These are phyloP conservation scores for Helicoverpa assulta DNA, from an alignment of 2,888 invertebrate species.

Conservation along the genomic window DNA sequence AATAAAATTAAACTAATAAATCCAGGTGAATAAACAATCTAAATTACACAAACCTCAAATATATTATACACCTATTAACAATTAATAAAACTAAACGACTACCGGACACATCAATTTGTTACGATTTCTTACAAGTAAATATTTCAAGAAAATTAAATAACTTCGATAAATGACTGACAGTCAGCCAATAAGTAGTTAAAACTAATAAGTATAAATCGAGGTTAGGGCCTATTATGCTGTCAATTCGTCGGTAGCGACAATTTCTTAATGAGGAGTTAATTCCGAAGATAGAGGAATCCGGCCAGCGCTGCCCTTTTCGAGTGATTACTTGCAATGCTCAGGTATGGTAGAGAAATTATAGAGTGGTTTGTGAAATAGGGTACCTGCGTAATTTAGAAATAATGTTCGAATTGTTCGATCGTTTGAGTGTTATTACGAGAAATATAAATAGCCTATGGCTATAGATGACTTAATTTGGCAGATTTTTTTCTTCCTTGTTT, in stretches of 20 bases:
- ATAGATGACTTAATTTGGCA: too few relatives aligned
- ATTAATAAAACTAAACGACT: slow-evolving; percentile 39
- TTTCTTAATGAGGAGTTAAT: slow-evolving; percentile 65
- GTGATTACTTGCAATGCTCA: slow-evolving; percentile 42
- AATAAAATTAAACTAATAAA: slow-evolving; percentile 14
- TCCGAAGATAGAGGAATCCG: slow-evolving; percentile 57
- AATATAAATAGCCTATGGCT: too few relatives aligned
- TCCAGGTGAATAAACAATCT: background rate
- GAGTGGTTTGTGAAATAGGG: slow-evolving; percentile 26
- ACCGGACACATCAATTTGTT: slow-evolving; percentile 34
- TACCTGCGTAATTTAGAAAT: slow-evolving; percentile 1
- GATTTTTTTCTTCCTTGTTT: too few relatives aligned
- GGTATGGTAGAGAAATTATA: slow-evolving; percentile 49
- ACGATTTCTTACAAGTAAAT: slow-evolving; percentile 15
- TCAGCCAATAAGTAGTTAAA: slow-evolving; percentile 51
- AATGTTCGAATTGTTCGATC: background rate
- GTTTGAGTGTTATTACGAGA: background rate
- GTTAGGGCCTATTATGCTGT: slow-evolving; percentile 60
- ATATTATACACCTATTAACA: slow-evolving; percentile 18
- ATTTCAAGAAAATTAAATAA: slow-evolving; percentile 12
- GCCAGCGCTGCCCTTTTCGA: slow-evolving; percentile 48
- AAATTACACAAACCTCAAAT: slow-evolving; percentile 5
- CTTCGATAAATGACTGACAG: slow-evolving; percentile 13
- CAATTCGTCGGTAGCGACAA: slow-evolving; percentile 60
- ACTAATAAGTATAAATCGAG: slow-evolving; percentile 55